These are phyloP conservation scores for Acanthis flammea DNA, from an alignment of 2,797 vertebrate genomes.

Conservation along the genomic window DNA sequence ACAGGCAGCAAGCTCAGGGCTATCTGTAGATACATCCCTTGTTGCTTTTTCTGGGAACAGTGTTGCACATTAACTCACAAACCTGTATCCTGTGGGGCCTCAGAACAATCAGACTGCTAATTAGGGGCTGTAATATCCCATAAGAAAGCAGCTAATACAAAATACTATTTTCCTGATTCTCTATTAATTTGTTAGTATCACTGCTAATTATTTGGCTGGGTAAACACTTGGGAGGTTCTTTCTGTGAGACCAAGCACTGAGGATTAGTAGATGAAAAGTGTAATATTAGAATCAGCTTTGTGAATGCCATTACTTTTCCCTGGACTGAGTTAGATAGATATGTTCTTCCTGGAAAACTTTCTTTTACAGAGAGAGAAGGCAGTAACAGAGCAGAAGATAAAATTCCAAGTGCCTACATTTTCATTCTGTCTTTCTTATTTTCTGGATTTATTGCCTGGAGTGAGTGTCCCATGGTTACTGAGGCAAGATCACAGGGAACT, in stretches of 20 bases:
- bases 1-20: neutral
- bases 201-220: neutral
- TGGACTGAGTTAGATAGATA: neutral
- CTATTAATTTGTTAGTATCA: neutral
- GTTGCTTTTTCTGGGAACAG: neutral
- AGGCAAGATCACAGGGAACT: neutral
- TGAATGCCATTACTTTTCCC: conserved; percentile 15
- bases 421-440: neutral
- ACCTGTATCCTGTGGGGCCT: neutral
- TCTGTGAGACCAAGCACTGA: neutral
- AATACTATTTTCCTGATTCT: neutral
- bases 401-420: neutral
- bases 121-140: neutral
- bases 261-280: neutral
- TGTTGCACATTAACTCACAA: neutral
- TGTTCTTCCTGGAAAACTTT: neutral
- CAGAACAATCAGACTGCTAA: neutral
- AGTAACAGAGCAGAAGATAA: neutral
- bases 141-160: neutral
- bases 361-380: neutral
- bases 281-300: conserved; percentile 9
- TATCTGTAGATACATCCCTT: neutral
- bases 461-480: neutral
- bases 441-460: neutral
- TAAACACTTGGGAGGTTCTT: conserved; percentile 4